Conservation (phyloP, 2,113 vertebrate species). For the Cyprinus carpio region DNA sequence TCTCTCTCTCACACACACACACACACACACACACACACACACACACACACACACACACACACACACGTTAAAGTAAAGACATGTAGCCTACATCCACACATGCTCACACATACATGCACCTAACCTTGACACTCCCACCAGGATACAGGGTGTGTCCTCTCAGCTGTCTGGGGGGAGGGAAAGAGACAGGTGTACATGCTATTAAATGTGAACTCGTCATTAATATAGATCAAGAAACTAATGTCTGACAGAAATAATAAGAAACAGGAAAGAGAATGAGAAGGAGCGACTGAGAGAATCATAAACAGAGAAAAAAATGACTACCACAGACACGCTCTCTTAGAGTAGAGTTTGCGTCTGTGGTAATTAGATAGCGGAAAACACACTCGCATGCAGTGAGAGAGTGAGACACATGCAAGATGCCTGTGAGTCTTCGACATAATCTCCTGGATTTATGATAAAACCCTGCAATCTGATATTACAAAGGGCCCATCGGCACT, state of each 20-base stretch:
- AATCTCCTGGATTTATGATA: constrained; percentile 70
- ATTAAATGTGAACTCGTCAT: constrained; percentile 22
- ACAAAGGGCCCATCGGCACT: constrained; percentile 58
- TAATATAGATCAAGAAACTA: neutral
- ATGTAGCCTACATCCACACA: neutral
- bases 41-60: constrained; percentile 18
- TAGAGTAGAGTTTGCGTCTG: constrained; percentile 2
- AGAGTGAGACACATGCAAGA: constrained; percentile 56
- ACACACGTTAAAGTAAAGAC: neutral
- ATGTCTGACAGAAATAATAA: constrained; percentile 13
- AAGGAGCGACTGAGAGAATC: neutral
- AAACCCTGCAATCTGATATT: constrained; percentile 67
- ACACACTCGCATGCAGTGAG: constrained; percentile 9
- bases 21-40: neutral
- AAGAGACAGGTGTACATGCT: constrained; percentile 28
- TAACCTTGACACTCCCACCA: constrained; percentile 68
- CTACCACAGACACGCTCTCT: neutral
- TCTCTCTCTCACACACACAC: no score
- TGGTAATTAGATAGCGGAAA: constrained; percentile 14
- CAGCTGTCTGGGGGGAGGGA: constrained; percentile 72
- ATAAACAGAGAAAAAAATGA: neutral
- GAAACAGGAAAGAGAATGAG: neutral
- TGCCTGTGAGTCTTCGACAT: constrained; percentile 76
- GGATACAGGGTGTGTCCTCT: constrained; percentile 69
- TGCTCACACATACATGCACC: constrained; percentile 39